phyloP scores from a whole-genome alignment of 2,797 vertebrate genomes.

The Rachycentron canadum region DNA sequence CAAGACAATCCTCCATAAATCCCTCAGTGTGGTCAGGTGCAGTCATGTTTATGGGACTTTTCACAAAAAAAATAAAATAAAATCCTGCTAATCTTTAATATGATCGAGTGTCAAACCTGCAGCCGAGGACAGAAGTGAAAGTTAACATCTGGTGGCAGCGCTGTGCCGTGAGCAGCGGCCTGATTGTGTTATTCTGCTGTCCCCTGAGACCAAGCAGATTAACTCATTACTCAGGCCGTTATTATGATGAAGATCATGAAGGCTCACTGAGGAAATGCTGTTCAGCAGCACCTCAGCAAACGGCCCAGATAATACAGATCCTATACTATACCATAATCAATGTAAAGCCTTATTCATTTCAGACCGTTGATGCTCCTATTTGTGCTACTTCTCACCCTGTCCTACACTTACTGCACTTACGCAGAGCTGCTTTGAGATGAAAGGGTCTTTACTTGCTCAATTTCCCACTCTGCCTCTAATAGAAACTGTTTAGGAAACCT shows the following conservation, averaged over 20 bases:
- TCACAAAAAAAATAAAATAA: no score
- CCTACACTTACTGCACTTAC: background rate
- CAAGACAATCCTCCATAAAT: slow-evolving; percentile 31
- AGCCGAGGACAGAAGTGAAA: slow-evolving; percentile 46
- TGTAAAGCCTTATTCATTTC: no score
- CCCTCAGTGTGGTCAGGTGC: slow-evolving; percentile 26
- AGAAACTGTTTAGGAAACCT: slow-evolving; percentile 54
- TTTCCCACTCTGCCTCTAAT: slow-evolving; percentile 48
- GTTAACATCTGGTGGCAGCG: slow-evolving; percentile 69
- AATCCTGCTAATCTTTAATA: slow-evolving; percentile 49
- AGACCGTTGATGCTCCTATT: background rate
- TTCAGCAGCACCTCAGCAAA: background rate
- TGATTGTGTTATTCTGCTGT: slow-evolving; percentile 65
- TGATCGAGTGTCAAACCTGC: slow-evolving; percentile 60
- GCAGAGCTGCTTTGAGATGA: slow-evolving; percentile 19
- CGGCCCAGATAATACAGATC: slow-evolving; percentile 4
- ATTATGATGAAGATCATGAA: slow-evolving; percentile 29
- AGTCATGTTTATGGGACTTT: slow-evolving; percentile 18
- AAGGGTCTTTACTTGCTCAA: slow-evolving; percentile 43
- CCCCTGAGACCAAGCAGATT: slow-evolving; percentile 65
- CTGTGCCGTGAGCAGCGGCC: slow-evolving; percentile 26
- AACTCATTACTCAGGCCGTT: slow-evolving; percentile 63
- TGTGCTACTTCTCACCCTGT: background rate
- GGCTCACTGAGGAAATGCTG: slow-evolving; percentile 7
- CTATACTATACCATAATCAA: background rate